Evolutionary conservation across 1,140 invertebrate genomes (phyloP), one percentile per base, ranked within the genome.

Genomic region (Lucilia sericata): DNA sequence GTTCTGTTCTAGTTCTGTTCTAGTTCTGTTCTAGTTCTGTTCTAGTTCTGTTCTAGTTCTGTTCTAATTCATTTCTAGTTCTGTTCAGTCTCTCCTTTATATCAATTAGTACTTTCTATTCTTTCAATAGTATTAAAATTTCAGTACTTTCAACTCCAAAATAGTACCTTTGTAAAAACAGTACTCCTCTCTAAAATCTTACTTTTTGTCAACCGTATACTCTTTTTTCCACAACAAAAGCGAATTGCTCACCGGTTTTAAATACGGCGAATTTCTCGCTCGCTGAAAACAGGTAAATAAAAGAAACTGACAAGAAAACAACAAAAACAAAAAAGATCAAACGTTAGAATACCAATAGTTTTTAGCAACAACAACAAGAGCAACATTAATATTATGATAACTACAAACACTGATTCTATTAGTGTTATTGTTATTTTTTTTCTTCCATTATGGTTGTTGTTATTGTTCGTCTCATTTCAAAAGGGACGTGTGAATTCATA

Each of bases 401-500:
- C 42, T 14, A 55, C 4, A 55, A 55, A 55, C 51, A 55, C 13
- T 14, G 51, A 55, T 55, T 55, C 13, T 75, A 14, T 21, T 75
- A 75, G 13, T 76, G 30, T 76, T 76, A n/a, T 76, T 76, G 74
- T 76, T 74, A 21, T 19, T 75, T 55, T 55, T 30, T 30, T n/a
- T n/a, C n/a, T n/a, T 30, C 25, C 25, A 30, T 30, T 30, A 30
- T 30, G 1, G 25, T 30, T 55, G 70, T 74, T 74, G 25, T 25
- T 65, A 65, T 65, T 74, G 74, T 74, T 19, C 4, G 19, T 13
- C 25, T 74, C 74, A 30, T 74, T 30, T 13, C 30, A 9, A 75
- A 76, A 76, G 74, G 74, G 74, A 76, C 34, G 30, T 76, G 74
- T 76, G 74, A 76, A 76, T 42, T 76, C 7, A n/a, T 25, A 42